Evolutionary conservation across 2,888 invertebrate genomes (phyloP).

Genomic region (Microplitis deprimator): DNA sequence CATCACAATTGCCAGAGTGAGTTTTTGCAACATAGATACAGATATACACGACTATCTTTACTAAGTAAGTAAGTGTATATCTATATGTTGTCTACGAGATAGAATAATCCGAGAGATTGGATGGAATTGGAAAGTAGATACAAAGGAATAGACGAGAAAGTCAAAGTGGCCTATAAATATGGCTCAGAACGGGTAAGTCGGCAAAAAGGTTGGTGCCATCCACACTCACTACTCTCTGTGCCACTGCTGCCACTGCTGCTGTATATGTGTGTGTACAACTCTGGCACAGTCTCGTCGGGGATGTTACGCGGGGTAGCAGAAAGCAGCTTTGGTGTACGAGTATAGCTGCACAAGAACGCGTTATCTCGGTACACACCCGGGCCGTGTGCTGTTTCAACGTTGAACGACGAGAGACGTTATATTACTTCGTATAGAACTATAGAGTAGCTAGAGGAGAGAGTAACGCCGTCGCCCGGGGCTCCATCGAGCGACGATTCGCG

Average conservation of each 20-base stretch:
- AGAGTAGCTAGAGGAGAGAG: conserved; percentile 36
- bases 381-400: conserved; percentile 46
- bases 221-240: not conserved
- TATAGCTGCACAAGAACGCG: conserved; percentile 51
- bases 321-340: conserved; percentile 37
- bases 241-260: not conserved
- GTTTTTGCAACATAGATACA: no score
- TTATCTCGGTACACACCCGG: conserved; percentile 55
- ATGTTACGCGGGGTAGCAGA: not conserved
- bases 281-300: not conserved
- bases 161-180: conserved; percentile 45
- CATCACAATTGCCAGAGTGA: no score
- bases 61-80: not conserved
- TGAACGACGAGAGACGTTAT: conserved; percentile 31
- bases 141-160: conserved; percentile 43
- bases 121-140: conserved; percentile 44
- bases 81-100: conserved; percentile 22
- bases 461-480: conserved; percentile 56
- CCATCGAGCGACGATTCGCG: conserved; percentile 66
- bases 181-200: conserved; percentile 40
- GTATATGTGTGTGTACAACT: conserved; percentile 8
- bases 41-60: not conserved
- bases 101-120: conserved; percentile 39
- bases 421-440: conserved; percentile 31
- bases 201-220: conserved; percentile 30